Percentiles rank a stretch among this genome's conserved stretches.
These are phyloP conservation scores for Charaxes varanes DNA, from an alignment of 1,140 invertebrate genomes.

Conservation along the genomic window DNA sequence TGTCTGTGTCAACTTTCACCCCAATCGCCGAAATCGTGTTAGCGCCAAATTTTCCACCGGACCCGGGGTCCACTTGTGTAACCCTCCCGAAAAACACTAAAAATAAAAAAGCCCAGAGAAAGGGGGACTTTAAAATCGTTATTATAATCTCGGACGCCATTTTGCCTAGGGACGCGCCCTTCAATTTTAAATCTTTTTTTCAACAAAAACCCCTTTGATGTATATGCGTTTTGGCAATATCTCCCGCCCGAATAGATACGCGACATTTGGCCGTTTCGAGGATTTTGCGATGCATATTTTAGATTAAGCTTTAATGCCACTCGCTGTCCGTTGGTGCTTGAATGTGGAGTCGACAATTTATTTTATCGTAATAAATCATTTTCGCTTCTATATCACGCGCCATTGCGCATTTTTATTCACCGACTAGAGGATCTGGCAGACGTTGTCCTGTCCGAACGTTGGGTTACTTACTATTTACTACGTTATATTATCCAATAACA, in stretches of 20 bases:
- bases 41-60: constrained; percentile 56
- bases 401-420: no score
- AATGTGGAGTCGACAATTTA: constrained; percentile 12
- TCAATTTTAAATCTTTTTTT: constrained; percentile 64
- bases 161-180: constrained; percentile 68
- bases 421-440: no score
- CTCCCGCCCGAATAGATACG: constrained; percentile 49
- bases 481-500: no score
- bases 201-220: constrained; percentile 70
- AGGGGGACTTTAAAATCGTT: constrained; percentile 70
- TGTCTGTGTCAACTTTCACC: no score
- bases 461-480: no score
- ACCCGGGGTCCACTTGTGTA: constrained; percentile 60
- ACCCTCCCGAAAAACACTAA: constrained; percentile 58
- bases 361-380: constrained; percentile 36
- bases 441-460: no score
- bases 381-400: constrained; percentile 18
- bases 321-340: constrained; percentile 27
- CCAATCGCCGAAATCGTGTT: constrained; percentile 49
- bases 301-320: constrained; percentile 60
- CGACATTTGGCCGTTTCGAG: constrained; percentile 64
- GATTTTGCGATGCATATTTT: constrained; percentile 62
- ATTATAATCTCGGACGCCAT: constrained; percentile 72
- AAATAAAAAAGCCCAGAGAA: constrained; percentile 37
- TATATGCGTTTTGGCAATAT: constrained; percentile 66